Evolutionary conservation across 2,888 invertebrate species (phyloP).

Genomic region (Ariolimax columbianus): DNA sequence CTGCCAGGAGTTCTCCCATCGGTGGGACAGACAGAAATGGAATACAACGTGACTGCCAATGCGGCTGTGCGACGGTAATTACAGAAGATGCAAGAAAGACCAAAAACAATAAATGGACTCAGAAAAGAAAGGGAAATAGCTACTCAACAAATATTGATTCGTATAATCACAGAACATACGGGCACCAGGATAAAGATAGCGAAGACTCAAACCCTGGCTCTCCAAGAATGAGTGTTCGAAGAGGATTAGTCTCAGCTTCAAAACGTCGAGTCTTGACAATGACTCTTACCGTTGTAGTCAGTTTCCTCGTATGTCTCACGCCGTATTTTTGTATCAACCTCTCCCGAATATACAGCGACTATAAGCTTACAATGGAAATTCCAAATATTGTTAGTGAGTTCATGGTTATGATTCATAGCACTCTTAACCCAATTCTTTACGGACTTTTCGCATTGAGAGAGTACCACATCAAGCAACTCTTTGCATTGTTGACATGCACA

Average conservation of each 20-base stretch:
- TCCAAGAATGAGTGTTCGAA: slow-evolving; percentile 68
- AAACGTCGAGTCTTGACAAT: slow-evolving; percentile 79
- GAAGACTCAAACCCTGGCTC: slow-evolving; percentile 49
- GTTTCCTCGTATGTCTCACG: slow-evolving; percentile 79
- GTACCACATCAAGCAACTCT: slow-evolving; percentile 52
- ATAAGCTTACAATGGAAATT: slow-evolving; percentile 64
- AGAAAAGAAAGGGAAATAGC: slow-evolving; percentile 27
- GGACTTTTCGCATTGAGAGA: slow-evolving; percentile 75
- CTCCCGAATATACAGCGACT: slow-evolving; percentile 77
- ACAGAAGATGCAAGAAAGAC: background rate
- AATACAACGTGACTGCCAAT: background rate
- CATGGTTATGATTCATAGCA: slow-evolving; percentile 77
- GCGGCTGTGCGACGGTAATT: background rate
- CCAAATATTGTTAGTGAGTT: slow-evolving; percentile 71
- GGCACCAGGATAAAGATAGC: background rate
- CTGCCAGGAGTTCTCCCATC: background rate
- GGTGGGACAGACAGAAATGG: background rate
- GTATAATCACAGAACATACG: background rate
- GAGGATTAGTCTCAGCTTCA: slow-evolving; percentile 74
- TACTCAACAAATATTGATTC: background rate
- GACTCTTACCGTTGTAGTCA: slow-evolving; percentile 79
- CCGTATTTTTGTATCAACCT: slow-evolving; percentile 79
- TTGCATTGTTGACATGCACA: slow-evolving; percentile 43
- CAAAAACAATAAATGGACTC: slow-evolving; percentile 40
- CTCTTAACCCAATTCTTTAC: slow-evolving; percentile 79